Evolutionary conservation across 2,888 invertebrate species (phyloP), one percentile per base, ranked within the genome.

Genomic region (Drosophila mimica): DNA sequence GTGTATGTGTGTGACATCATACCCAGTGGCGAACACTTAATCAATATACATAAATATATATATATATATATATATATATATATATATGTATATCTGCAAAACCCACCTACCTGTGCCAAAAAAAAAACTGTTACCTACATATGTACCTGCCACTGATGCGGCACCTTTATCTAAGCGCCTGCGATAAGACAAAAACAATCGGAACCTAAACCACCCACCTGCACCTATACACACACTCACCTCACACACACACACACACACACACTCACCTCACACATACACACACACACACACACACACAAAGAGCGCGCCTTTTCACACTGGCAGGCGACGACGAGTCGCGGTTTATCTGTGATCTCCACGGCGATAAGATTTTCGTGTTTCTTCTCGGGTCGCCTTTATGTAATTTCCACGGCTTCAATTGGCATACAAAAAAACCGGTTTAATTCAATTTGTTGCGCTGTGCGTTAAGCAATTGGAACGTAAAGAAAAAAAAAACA

Each of bases 91-190:
- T 9, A 52, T 20, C 11, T 31, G 54, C 20, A 46, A 38, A 51
- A n/a, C 51, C 38, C 74, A 69, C 59, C 59, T 59, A 70, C 62
- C 70, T 69, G 40, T 20, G 43, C 38, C 33, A 63, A 13, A 52
- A 46, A 57, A 52, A 46, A 57, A 4, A n/a, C n/a, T 48, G 33
- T 17, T 54, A 28, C 17, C 46, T 17, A 28, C 48, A 25, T 48
- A n/a, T 30, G 52, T 63, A 60, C 64, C 68, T 69, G 70, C 46
- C 51, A 63, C 62, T 67, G 63, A 72, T 43, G 66, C 63, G 57
- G 40, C 68, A 30, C 34, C 34, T 76, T 76, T 76, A 76, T 73
- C 76, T 76, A 76, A 60, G 76, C 76, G 76, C 72, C 72, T 72
- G 76, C 59, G 75, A 75, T 76, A 75, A 76, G 60, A 58, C 38